Evolutionary conservation across 2,797 vertebrate genomes (phyloP), one percentile per base, ranked within the genome.

Genomic region (Botia almorhae): DNA sequence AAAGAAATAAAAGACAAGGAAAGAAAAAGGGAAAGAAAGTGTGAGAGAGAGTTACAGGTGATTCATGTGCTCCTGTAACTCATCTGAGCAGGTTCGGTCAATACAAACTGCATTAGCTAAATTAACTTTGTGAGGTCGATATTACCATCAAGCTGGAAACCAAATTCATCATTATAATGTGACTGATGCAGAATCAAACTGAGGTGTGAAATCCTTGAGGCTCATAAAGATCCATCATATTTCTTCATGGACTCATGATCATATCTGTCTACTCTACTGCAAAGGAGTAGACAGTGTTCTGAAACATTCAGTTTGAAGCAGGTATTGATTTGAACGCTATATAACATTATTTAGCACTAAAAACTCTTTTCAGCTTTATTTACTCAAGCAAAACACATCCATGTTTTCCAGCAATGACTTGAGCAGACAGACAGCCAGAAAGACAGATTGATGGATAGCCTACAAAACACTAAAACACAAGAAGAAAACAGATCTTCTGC

Each of bases 11-110:
- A 26, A 26, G 23, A 26, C 23, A 26, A 26, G 7, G 7, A 10
- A 12, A 11, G 3, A 2, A 21, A 39, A 26, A 26, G 7, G 7
- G 10, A 12, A 11, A 7, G 5, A 21, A 39, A 58, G 70, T 26
- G 23, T 1, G 23, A 26, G 23, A 48, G 69, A 79, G 76, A 80
- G 81, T 85, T 82, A 76, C 77, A 83, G 53, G 71, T 82, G 85
- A 86, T 87, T 77, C 85, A 83, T 73, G 60, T 63, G 23, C 14
- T 68, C 63, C 55, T 77, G 76, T 81, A 80, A 69, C 56, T 77
- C 65, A 67, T 70, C 39, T 43, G 71, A 74, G 81, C 55, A 74
- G 56, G 74, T 77, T 39, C 48, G 43, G 82, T 82, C 74, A 76
- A 69, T 63, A 80, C 46, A 87, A 43, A 82, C 26, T 56, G 2